Evolutionary conservation across 2,797 vertebrate genomes (phyloP).

Genomic region (Masticophis lateralis): DNA sequence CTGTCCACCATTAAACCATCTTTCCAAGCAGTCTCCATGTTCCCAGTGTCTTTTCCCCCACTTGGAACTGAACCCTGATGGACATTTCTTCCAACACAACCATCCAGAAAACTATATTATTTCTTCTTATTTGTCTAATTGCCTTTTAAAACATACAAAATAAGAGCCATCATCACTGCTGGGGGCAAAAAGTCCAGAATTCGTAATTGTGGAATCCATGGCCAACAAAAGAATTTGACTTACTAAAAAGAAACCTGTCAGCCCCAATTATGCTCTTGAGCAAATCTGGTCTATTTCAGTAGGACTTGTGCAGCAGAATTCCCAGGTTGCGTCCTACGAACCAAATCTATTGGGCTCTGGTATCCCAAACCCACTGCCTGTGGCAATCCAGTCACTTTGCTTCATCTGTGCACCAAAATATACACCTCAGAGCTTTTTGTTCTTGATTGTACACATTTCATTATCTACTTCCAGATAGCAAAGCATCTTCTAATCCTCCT

Average conservation of each 20-base stretch:
- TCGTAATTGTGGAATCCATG: neutral
- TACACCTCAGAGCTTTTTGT: neutral
- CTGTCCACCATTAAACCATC: no score
- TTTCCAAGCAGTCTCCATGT: no score
- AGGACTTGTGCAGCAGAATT: neutral
- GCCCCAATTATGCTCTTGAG: neutral
- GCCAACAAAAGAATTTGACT: neutral
- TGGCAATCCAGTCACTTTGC: neutral
- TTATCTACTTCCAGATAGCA: constrained; percentile 35
- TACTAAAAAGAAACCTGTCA: neutral
- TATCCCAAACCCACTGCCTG: neutral
- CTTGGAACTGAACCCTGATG: no score
- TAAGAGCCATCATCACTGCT: neutral
- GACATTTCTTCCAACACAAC: no score
- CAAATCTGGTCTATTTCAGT: neutral
- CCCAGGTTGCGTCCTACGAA: neutral
- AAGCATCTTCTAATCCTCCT: constrained; percentile 37
- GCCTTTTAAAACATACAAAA: neutral
- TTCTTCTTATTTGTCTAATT: neutral
- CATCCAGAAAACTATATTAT: neutral
- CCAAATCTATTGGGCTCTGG: neutral
- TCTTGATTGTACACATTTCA: constrained; percentile 51
- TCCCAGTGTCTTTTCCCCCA: no score
- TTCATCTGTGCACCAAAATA: neutral
- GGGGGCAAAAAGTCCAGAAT: neutral